Evolutionary conservation across 2,797 vertebrate species (phyloP), one percentile per base, ranked within the genome.

Genomic region (Danionella dracula): DNA sequence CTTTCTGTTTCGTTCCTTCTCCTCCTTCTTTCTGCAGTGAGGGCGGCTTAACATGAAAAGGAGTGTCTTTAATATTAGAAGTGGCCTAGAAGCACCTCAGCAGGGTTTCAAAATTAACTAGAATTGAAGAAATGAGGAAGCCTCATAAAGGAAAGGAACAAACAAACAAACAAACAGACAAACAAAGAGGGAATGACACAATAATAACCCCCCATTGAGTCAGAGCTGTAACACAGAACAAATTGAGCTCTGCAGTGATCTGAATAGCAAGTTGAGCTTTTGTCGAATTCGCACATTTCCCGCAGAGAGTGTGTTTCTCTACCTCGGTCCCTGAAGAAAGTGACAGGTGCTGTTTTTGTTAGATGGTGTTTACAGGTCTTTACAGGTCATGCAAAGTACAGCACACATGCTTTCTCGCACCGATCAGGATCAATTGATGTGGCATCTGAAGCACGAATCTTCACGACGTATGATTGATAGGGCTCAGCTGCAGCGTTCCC

Each of bases 401-500:
- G 42, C 17, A 10, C 23, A 29, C n/a, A 1, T 27, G 53, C 34
- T 66, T 66, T 42, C 64, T 48, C 10, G 23, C 21, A 27, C 35
- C 20, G 20, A 46, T 66, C 50, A 49, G 42, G 64, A 49, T 66
- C 53, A 57, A 53, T 66, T 34, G 16, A 58, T 49, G 41, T 32
- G 23, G 12, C 57, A 58, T 48, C 53, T 9, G 15, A 40, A 41
- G 63, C 32, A 27, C 48, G 66, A 61, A 42, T 42, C 41, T 19
- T 23, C 31, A 2, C 38, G 66, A 70, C 34, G 29, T 23, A 58
- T 68, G 58, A 63, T 73, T 76, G 71, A 76, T 76, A 70, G 74
- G 66, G 63, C 67, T 70, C 51, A 55, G 58, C 57, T 56, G 63
- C 64, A 32, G 27, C 19, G 41, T 34, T 50, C 50, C 53, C 71